Percentiles rank a stretch among this genome's conserved stretches.
Conservation (phyloP, 2,888 invertebrate species). For the Malacosoma neustria region DNA sequence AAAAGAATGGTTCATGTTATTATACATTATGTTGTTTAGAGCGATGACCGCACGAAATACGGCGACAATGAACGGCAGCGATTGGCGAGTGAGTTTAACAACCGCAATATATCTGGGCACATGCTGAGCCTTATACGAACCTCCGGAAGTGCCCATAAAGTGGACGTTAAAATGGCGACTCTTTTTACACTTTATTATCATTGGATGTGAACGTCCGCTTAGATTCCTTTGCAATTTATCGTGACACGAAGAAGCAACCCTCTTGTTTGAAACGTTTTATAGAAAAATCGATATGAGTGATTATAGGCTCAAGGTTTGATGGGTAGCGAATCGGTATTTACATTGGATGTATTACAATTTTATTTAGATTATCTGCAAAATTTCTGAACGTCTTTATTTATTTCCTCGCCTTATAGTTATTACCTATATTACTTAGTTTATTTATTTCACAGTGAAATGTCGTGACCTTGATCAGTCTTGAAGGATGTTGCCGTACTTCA, state of each 20-base stretch:
- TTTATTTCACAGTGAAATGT: too few relatives aligned
- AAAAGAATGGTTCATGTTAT: too few relatives aligned
- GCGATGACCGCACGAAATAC: conserved; percentile 13
- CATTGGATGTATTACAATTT: conserved; percentile 41
- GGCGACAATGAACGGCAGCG: conserved; percentile 36
- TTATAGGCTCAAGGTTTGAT: conserved; percentile 46
- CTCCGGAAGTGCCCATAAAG: conserved; percentile 67
- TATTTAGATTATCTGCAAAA: too few relatives aligned
- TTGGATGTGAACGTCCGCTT: conserved; percentile 70
- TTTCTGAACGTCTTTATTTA: too few relatives aligned
- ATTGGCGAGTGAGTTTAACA: conserved; percentile 50
- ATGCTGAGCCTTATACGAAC: conserved; percentile 57
- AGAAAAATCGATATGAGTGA: conserved; percentile 64
- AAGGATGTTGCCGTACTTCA: too few relatives aligned
- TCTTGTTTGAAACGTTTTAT: conserved; percentile 57
- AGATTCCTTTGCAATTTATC: conserved; percentile 67
- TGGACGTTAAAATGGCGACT: conserved; percentile 69
- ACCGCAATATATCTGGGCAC: conserved; percentile 50
- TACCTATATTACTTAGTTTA: too few relatives aligned
- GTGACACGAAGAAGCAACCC: conserved; percentile 44
- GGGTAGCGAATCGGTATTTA: conserved; percentile 59
- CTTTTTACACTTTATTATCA: conserved; percentile 75
- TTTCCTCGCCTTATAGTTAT: too few relatives aligned
- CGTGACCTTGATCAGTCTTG: too few relatives aligned
- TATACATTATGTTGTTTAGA: too few relatives aligned